Percentiles rank a stretch among this genome's conserved stretches.
Conservation (phyloP, 1,140 invertebrate species). For the Tetranychus urticae region DNA sequence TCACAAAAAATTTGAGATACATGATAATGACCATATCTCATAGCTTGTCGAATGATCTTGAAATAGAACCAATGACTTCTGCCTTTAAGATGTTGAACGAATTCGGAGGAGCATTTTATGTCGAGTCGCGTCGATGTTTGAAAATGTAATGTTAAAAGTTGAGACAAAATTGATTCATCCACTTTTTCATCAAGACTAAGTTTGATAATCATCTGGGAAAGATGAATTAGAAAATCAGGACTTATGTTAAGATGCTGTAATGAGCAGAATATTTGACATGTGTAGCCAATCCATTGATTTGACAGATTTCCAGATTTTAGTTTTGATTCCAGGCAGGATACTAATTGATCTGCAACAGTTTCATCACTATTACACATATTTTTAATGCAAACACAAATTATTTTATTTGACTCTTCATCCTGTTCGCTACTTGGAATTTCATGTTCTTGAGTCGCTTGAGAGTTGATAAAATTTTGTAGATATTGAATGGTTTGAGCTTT, state of each 20-base stretch:
- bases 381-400: neutral
- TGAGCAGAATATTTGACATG: neutral
- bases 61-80: slow-evolving; percentile 49
- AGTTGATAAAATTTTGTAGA: neutral
- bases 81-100: slow-evolving; percentile 18
- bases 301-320: neutral
- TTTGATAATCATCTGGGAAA: neutral
- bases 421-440: neutral
- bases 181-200: neutral
- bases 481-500: neutral
- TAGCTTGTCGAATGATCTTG: slow-evolving; percentile 55
- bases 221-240: neutral
- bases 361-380: neutral
- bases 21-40: slow-evolving; percentile 31
- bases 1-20: slow-evolving; percentile 18
- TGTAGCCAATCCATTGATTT: neutral
- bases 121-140: neutral
- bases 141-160: neutral
- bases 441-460: neutral
- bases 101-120: neutral
- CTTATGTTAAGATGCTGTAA: neutral
- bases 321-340: neutral
- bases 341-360: neutral
- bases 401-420: neutral
- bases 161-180: neutral